Percentiles rank a stretch among this genome's conserved stretches.
phyloP scores from a whole-genome alignment of 2,888 invertebrate species.

The Sesia bembeciformis region DNA sequence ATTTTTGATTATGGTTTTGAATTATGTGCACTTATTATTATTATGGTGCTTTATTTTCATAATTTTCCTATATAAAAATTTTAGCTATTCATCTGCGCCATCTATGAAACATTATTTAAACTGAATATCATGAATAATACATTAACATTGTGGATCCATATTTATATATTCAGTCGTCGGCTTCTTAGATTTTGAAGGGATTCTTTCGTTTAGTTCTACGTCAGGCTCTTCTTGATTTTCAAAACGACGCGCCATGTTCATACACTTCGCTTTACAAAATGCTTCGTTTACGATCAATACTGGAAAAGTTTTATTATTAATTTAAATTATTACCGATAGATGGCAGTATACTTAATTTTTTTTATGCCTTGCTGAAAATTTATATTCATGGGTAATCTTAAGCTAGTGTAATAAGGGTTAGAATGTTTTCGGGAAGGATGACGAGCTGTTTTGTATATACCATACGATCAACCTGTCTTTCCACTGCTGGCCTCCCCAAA shows the following conservation, averaged over 20 bases:
- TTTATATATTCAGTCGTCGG: neutral
- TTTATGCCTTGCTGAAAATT: too few species aligned
- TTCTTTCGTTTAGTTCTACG: constrained; percentile 34
- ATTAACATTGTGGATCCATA: neutral
- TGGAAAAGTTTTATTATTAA: constrained; percentile 17
- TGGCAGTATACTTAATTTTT: neutral
- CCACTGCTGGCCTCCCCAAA: too few species aligned
- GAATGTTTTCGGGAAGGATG: too few species aligned
- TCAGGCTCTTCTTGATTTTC: constrained; percentile 16
- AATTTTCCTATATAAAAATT: too few species aligned
- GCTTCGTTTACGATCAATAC: constrained; percentile 50
- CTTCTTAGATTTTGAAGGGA: too few species aligned
- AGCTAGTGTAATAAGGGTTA: too few species aligned
- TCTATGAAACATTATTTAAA: constrained; percentile 10
- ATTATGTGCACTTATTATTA: too few species aligned
- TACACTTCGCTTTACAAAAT: constrained; percentile 42
- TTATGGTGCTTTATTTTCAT: too few species aligned
- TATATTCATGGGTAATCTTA: too few species aligned
- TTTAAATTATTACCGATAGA: neutral
- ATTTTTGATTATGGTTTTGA: too few species aligned
- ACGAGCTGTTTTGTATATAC: too few species aligned
- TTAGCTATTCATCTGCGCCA: constrained; percentile 10
- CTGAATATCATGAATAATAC: constrained; percentile 1
- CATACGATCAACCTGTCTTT: too few species aligned
- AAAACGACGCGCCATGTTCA: constrained; percentile 28